These are phyloP conservation scores for Microcebus murinus DNA, from an alignment of 2,113 vertebrate genomes.

Conservation along the genomic window DNA sequence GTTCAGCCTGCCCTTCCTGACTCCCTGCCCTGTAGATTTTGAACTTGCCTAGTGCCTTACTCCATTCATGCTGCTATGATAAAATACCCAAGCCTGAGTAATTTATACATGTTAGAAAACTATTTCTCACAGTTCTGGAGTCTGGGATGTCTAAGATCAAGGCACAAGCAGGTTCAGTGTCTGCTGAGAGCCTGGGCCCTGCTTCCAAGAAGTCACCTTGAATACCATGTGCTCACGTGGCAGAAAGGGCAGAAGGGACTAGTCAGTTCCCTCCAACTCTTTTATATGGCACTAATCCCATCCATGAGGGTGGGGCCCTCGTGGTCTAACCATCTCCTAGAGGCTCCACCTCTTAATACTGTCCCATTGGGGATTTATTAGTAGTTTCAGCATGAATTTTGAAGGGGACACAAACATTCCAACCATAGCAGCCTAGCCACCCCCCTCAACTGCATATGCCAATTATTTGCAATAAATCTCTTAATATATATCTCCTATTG, in stretches of 20 bases:
- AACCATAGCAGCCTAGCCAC: not conserved
- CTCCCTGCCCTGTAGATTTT: not conserved
- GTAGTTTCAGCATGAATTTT: not conserved
- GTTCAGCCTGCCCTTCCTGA: not conserved
- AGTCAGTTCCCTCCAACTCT: not conserved
- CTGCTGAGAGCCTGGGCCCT: not conserved
- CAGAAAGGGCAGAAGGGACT: not conserved
- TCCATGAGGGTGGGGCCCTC: not conserved
- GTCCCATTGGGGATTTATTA: not conserved
- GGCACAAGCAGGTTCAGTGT: not conserved
- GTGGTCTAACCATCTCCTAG: not conserved
- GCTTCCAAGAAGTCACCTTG: not conserved
- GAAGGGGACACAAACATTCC: not conserved
- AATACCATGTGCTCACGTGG: accelerated
- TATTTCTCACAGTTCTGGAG: not conserved
- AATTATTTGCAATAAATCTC: not conserved
- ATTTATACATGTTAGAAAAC: not conserved
- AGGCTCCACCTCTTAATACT: not conserved
- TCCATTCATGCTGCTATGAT: not conserved
- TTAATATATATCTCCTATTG: not conserved
- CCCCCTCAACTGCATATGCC: not conserved
- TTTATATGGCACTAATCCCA: not conserved
- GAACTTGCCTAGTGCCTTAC: not conserved
- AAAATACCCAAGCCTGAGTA: not conserved
- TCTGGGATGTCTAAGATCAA: not conserved